Evolutionary conservation across 2,888 invertebrate species (phyloP), one percentile per base, ranked within the genome.

Genomic region (Pseudococcus longispinus): DNA sequence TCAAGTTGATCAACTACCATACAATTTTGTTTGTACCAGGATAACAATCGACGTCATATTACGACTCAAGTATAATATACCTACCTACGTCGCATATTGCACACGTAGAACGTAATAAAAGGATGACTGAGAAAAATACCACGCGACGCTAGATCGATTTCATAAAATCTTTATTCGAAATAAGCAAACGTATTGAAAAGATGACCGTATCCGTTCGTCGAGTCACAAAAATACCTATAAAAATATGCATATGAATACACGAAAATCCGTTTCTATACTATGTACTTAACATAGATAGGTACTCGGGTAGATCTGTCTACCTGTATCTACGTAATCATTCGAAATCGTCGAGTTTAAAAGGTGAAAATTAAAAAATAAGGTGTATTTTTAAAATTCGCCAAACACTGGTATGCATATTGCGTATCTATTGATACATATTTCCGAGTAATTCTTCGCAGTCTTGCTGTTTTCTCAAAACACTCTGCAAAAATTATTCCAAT

Each of bases 191-290:
- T 51, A 51, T 51, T 51, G 51, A 51, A 37, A 37, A n/a, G 44
- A 46, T 51, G 32, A 37, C 32, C 9, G 74, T 74, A 74, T 74
- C 74, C 74, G 74, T n/a, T 74, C 65, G 26, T 15, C n/a, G 74
- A 37, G 74, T 29, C 29, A 32, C 18, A n/a, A 51, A 51, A 51
- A 51, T 51, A 51, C 51, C 6, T 3, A n/a, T n/a, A 51, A 8
- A 37, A 74, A 74, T 74, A 74, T 74, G n/a, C 74, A 74, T 74
- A 74, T 74, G 74, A 74, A 74, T 74, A 37, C 20, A 8, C n/a
- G n/a, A 37, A 29, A 74, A 74, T 74, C 26, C 5, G n/a, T 32
- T 8, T 74, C 29, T 74, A 37, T 74, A 74, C 74, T 37, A 65
- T 65, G 65, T 74, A 74, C 37, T 23, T 74, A 29, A 13, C 32